Evolutionary conservation across 2,797 vertebrate species (phyloP).

Genomic region (Neomorphus geoffroyi): DNA sequence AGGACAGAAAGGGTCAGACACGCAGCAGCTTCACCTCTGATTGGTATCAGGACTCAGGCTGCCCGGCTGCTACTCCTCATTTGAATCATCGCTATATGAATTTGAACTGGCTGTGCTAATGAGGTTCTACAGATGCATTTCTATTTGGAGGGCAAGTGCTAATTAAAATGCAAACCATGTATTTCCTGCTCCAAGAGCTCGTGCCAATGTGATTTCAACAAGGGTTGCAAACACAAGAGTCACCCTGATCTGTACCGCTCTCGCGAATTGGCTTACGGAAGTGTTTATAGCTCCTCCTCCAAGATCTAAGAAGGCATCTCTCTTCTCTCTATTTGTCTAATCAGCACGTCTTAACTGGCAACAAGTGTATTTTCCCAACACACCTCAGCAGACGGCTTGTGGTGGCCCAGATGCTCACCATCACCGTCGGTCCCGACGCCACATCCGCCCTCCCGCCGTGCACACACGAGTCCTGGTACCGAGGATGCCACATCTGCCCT

Average conservation of each 20-base stretch:
- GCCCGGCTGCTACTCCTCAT: not conserved
- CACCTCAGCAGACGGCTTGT: not conserved
- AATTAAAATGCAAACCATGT: not conserved
- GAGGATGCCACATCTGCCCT: fast-evolving
- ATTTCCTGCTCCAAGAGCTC: not conserved
- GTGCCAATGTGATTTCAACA: not conserved
- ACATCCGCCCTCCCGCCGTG: fast-evolving
- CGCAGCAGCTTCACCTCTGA: not conserved
- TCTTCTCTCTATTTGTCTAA: not conserved
- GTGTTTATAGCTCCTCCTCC: not conserved
- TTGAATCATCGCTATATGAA: not conserved
- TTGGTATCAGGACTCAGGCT: not conserved
- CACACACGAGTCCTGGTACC: no score
- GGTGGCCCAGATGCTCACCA: fast-evolving
- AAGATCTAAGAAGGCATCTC: not conserved
- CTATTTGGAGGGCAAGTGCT: not conserved
- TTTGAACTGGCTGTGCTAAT: not conserved
- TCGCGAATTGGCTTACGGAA: not conserved
- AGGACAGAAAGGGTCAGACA: not conserved
- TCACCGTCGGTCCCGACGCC: fast-evolving
- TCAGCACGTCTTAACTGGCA: fast-evolving
- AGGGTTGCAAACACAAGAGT: not conserved
- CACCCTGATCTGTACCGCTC: not conserved
- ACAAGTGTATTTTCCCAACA: fast-evolving
- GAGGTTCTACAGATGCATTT: not conserved